These are phyloP conservation scores for Zapornia atra DNA, from an alignment of 2,113 vertebrate species.

Conservation along the genomic window DNA sequence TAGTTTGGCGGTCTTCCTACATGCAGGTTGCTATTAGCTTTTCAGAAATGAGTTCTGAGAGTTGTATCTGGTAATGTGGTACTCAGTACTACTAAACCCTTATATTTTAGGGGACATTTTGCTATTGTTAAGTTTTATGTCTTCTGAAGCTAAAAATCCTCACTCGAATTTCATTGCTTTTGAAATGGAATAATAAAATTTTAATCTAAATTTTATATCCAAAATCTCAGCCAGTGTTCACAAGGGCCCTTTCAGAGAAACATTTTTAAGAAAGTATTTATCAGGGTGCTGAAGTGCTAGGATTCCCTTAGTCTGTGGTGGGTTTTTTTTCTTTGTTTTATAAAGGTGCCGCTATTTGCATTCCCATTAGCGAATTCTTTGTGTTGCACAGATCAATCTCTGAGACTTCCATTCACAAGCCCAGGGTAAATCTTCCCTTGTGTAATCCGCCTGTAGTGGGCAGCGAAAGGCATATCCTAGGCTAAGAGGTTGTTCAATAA, in stretches of 20 bases:
- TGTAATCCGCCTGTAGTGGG: conserved; percentile 45
- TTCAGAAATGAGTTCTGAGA: not conserved
- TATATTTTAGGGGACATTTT: not conserved
- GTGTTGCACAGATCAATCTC: conserved; percentile 3
- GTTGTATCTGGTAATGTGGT: not conserved
- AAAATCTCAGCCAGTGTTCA: not conserved
- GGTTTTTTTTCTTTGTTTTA: not conserved
- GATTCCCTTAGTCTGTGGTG: not conserved
- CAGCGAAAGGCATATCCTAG: conserved; percentile 51
- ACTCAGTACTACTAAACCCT: not conserved
- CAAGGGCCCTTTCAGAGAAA: not conserved
- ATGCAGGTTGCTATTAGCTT: not conserved
- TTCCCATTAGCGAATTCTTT: conserved; percentile 19
- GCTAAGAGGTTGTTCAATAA: conserved; percentile 63
- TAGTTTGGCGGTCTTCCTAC: not conserved
- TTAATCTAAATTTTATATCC: not conserved
- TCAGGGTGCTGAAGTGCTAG: not conserved
- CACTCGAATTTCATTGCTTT: not conserved
- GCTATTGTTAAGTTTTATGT: not conserved
- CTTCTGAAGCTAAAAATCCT: not conserved
- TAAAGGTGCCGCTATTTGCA: conserved; percentile 42
- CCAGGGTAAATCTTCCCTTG: conserved; percentile 54
- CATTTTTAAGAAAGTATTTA: not conserved
- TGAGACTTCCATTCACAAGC: conserved; percentile 23
- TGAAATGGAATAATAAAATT: conserved; percentile 21